Conservation (phyloP, 2,888 invertebrate species). For the Drosophila longiperda region DNA sequence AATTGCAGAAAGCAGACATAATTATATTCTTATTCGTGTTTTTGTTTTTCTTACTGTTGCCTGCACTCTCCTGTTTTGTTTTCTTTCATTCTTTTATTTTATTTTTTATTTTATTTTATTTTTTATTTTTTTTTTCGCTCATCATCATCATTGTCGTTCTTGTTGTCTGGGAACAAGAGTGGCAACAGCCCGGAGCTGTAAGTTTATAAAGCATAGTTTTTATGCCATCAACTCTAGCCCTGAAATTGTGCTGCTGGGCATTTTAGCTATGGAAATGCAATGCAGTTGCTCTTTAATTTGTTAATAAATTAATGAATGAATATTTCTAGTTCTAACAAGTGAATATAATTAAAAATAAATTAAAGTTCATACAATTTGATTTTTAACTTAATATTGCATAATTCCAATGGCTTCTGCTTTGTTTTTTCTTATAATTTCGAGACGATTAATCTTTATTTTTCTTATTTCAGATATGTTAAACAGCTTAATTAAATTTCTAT, state of each 20-base stretch:
- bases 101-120: slow-evolving; percentile 10
- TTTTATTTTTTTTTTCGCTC: slow-evolving; percentile 28
- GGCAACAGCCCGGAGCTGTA: slow-evolving; percentile 35
- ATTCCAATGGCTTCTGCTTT: background rate
- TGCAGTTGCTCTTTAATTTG: background rate
- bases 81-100: slow-evolving; percentile 42
- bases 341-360: background rate
- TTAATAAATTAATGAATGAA: background rate
- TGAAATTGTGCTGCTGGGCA: background rate
- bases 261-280: background rate
- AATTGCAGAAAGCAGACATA: slow-evolving; percentile 73
- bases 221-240: slow-evolving; percentile 16
- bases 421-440: background rate
- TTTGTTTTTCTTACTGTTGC: slow-evolving; percentile 31
- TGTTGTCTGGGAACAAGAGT: slow-evolving; percentile 23
- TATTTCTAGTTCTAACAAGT: background rate
- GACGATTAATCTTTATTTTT: background rate
- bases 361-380: background rate
- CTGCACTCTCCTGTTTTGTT: slow-evolving; percentile 12
- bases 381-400: background rate
- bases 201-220: slow-evolving; percentile 36
- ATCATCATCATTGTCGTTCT: slow-evolving; percentile 56
- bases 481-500: background rate
- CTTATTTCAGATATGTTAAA: background rate
- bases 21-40: slow-evolving; percentile 64